Conservation (phyloP, 2,797 vertebrate genomes). For the Capromys pilorides region DNA sequence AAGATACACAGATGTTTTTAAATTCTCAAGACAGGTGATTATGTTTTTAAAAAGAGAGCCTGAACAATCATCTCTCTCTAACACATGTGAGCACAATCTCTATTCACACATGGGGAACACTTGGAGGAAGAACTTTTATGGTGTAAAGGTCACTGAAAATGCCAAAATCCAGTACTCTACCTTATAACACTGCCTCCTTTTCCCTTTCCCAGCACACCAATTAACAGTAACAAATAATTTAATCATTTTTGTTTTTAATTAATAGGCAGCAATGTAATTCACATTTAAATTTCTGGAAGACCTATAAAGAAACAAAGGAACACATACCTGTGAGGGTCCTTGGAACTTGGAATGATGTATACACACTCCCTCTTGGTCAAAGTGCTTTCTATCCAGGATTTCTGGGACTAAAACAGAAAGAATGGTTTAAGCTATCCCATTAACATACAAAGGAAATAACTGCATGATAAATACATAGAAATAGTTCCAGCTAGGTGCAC, state of each 20-base stretch:
- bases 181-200: background rate
- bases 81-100: background rate
- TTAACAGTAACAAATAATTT: slow-evolving; percentile 43
- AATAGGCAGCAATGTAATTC: slow-evolving; percentile 50
- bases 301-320: slow-evolving; percentile 40
- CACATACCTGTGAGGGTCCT: slow-evolving; percentile 98
- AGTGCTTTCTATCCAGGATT: slow-evolving; percentile 99
- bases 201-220: background rate
- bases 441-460: slow-evolving; percentile 49
- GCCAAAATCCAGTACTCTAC: background rate
- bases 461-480: slow-evolving; percentile 42
- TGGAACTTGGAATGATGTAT: slow-evolving; percentile 99
- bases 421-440: slow-evolving; percentile 58
- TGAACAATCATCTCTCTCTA: background rate
- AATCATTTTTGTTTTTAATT: slow-evolving; percentile 43
- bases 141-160: slow-evolving; percentile 8
- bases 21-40: background rate
- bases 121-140: background rate
- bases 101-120: background rate
- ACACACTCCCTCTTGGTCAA: slow-evolving; percentile 99
- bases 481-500: background rate
- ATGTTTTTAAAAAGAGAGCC: background rate
- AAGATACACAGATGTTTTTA: background rate
- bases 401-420: slow-evolving; percentile 94
- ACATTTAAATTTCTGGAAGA: background rate